Evolutionary conservation across 2,888 invertebrate species (phyloP).

Genomic region (Apodemia hepburni): DNA sequence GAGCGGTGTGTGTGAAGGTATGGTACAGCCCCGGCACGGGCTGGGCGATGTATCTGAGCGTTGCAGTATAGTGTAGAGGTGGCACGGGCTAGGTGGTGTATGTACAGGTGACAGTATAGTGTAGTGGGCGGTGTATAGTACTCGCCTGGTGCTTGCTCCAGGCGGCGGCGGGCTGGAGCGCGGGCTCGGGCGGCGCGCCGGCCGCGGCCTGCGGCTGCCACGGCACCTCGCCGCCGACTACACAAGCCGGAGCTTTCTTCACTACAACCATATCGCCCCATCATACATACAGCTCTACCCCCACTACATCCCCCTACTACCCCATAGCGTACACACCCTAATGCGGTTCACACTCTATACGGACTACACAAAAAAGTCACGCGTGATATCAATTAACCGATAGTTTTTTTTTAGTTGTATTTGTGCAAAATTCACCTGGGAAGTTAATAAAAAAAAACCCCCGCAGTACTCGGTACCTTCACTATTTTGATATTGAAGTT

Average conservation of each 20-base stretch:
- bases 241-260: constrained; percentile 78
- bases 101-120: too few species aligned
- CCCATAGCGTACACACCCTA: neutral
- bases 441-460: too few species aligned
- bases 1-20: too few species aligned
- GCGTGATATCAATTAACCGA: neutral
- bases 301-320: neutral
- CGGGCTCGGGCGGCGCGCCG: constrained; percentile 60
- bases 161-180: constrained; percentile 63
- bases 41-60: neutral
- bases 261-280: constrained; percentile 59
- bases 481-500: too few species aligned
- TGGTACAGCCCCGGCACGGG: too few species aligned
- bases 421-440: too few species aligned
- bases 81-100: too few species aligned
- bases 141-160: constrained; percentile 86
- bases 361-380: neutral
- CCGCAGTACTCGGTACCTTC: too few species aligned
- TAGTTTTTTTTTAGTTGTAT: neutral
- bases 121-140: too few species aligned
- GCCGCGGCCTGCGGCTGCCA: constrained; percentile 77
- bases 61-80: too few species aligned
- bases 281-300: constrained; percentile 24
- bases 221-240: constrained; percentile 78
- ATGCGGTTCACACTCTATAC: neutral